Percentiles rank a stretch among this genome's conserved stretches.
These are phyloP conservation scores for Scolopax bukidnonensis DNA, from an alignment of 2,797 vertebrate species.

Conservation along the genomic window DNA sequence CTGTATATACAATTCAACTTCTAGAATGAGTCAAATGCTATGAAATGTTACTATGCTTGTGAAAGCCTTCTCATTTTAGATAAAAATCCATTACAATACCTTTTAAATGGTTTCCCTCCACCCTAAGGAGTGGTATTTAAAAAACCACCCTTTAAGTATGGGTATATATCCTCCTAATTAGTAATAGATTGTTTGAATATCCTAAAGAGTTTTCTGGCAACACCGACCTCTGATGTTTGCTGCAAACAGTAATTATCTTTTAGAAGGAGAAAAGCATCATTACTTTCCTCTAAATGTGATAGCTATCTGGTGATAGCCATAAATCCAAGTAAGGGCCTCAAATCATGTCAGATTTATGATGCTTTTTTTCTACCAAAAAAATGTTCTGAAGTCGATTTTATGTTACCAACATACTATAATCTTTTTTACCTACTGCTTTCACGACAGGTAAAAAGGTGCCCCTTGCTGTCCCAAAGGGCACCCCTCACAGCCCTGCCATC, in stretches of 20 bases:
- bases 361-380: not conserved
- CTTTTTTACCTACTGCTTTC: not conserved
- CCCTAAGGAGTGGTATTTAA: not conserved
- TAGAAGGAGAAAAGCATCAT: constrained; percentile 3
- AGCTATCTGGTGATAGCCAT: not conserved
- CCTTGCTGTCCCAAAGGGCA: not conserved
- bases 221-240: not conserved
- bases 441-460: not conserved
- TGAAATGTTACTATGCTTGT: not conserved
- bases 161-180: not conserved
- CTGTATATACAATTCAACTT: not conserved
- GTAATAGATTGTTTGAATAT: not conserved
- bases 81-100: not conserved
- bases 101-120: not conserved
- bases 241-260: constrained; percentile 2
- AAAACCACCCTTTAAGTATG: not conserved
- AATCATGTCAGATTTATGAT: not conserved
- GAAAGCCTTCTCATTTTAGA: not conserved
- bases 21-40: not conserved
- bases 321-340: not conserved
- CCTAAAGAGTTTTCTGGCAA: not conserved
- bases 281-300: not conserved
- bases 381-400: not conserved
- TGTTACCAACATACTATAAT: not conserved
- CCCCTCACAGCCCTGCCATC: fast-evolving